Evolutionary conservation across 2,888 invertebrate species (phyloP).

Genomic region (Drosophila cracens): DNA sequence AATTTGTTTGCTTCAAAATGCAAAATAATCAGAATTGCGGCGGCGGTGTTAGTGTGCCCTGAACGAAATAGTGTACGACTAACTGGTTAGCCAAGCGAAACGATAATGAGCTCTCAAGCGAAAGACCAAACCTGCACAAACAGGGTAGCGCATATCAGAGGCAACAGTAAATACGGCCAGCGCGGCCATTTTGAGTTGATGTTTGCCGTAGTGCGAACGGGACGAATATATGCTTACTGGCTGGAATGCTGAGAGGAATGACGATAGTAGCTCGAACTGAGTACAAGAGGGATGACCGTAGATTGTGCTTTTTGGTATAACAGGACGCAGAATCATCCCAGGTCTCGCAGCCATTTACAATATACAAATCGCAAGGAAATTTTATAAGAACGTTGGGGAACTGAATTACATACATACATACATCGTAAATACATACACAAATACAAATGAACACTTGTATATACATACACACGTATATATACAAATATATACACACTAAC

Average conservation of each 20-base stretch:
- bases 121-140: constrained; percentile 68
- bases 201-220: constrained; percentile 22
- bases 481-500: not conserved
- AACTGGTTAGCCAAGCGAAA: constrained; percentile 83
- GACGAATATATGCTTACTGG: constrained; percentile 11
- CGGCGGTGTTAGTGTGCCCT: constrained; percentile 58
- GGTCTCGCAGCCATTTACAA: constrained; percentile 51
- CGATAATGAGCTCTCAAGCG: constrained; percentile 84
- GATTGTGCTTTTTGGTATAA: constrained; percentile 10
- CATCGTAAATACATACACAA: not conserved
- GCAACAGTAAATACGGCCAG: constrained; percentile 32
- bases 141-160: constrained; percentile 57
- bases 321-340: constrained; percentile 57
- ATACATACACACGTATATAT: constrained; percentile 1
- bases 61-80: constrained; percentile 66
- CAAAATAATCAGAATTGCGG: constrained; percentile 60
- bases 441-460: constrained; percentile 2
- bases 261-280: constrained; percentile 18
- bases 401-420: constrained; percentile 23
- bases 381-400: constrained; percentile 48
- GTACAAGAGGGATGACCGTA: constrained; percentile 26
- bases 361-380: constrained; percentile 46
- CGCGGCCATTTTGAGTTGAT: constrained; percentile 61
- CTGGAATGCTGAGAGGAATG: constrained; percentile 4
- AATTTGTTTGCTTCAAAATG: constrained; percentile 59